Conservation (phyloP, 2,888 invertebrate species). For the Tridacna gigas region DNA sequence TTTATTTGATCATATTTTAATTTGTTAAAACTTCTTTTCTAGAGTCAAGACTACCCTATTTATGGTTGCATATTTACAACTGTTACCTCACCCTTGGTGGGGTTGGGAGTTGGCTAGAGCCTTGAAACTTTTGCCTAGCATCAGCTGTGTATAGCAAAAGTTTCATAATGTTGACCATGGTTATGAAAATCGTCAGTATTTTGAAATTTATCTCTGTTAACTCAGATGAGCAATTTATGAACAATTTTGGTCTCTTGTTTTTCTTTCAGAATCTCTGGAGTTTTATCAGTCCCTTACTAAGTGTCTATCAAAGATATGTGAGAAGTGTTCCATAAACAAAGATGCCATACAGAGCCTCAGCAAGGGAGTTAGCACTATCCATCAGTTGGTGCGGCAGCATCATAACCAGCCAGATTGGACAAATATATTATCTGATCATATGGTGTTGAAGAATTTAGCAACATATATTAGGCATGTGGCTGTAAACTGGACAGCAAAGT, state of each 20-base stretch:
- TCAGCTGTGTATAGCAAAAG: too few relatives aligned
- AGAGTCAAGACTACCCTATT: too few relatives aligned
- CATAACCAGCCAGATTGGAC: not conserved
- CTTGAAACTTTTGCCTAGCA: too few relatives aligned
- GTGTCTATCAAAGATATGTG: slow-evolving; percentile 12
- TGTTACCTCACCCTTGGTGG: too few relatives aligned
- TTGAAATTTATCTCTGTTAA: not conserved
- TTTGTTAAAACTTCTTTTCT: too few relatives aligned
- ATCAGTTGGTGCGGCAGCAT: slow-evolving; percentile 13
- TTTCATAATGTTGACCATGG: too few relatives aligned
- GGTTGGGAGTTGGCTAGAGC: too few relatives aligned
- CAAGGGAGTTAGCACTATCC: slow-evolving; percentile 18
- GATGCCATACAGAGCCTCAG: slow-evolving; percentile 17
- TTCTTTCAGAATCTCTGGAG: slow-evolving; percentile 13
- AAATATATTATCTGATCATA: slow-evolving; percentile 19
- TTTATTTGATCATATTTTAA: too few relatives aligned
- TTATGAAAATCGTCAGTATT: too few relatives aligned
- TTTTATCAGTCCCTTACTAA: not conserved
- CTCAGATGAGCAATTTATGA: not conserved
- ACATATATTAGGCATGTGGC: slow-evolving; percentile 31
- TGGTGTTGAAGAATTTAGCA: slow-evolving; percentile 20
- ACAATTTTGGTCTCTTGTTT: not conserved
- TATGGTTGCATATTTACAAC: too few relatives aligned
- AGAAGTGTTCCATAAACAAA: slow-evolving; percentile 7
- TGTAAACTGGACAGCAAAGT: slow-evolving; percentile 16